Evolutionary conservation across 2,797 vertebrate genomes (phyloP), one percentile per base, ranked within the genome.

Genomic region (Ataeniobius toweri): DNA sequence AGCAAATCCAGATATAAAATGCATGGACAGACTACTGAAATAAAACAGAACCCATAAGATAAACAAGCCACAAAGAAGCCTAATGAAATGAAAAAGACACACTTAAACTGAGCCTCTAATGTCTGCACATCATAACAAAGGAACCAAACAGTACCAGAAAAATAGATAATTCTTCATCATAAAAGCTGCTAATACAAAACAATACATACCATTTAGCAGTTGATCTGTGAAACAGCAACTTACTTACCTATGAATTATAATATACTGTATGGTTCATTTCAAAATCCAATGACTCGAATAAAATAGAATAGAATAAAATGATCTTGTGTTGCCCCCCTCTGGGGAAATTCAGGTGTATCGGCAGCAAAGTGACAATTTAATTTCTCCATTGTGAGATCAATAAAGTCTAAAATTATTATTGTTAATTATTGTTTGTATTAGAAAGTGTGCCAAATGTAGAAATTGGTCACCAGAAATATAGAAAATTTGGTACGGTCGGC

Each of bases 1-100:
- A 69, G 44, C 44, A 69, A 48, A 26, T 69, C 67, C 67, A 69
- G 67, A 69, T 69, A 69, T 69, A 69, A 69, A 69, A 26, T 69
- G 24, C 67, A 48, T 6, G 3, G 24, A 24, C 24, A 68, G 67
- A 69, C 67, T 48, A n/a, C 44, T 69, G 67, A 69, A 69, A 69
- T 69, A 69, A 69, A 69, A 48, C 67, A 69, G 67, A 48, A 46
- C 67, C 46, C 13, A 7, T 46, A 69, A 69, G 41, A 46, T 69
- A 69, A 69, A 69, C 67, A 69, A 69, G 44, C 24, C 67, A 48
- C 6, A n/a, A 20, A 69, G 67, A 44, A 44, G n/a, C 44, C n/a
- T 69, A 69, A 69, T 69, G 67, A 69, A 69, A 48, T 48, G 67
- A 48, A 46, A 69, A 46, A 48, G 67, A 69, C 24, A 69, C 41